Base-by-base conservation (phyloP, 1,140 invertebrate species). In the Stegodyphus mimosarum region DNA sequence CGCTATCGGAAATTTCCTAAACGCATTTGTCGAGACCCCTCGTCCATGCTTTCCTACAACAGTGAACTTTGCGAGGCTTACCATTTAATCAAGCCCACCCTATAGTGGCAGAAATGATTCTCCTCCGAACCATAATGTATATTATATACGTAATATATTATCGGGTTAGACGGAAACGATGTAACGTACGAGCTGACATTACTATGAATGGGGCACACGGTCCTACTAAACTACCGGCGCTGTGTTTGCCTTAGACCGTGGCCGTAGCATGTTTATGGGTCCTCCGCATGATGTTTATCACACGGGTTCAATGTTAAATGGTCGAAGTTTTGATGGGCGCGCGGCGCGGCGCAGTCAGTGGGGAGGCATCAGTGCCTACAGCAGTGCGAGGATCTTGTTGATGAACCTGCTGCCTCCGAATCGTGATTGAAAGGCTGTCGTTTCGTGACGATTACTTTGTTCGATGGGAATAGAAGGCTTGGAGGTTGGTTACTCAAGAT, bases 81-180 rank as follows among this genome's bases (percentile, higher is more conserved):
- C 17, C 77, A 80, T 80, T 80, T 80, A 80, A 80, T 80, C 77
- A 80, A 71, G 67, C 52, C 72, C 18, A 67, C 77, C 77, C 55
- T 55, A 63, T 48, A 49, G 11, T 80, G 77, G 71, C 77, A 80
- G 50, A 71, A 80, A 80, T 60, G 77, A 80, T 80, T 80, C 77
- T 6, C 67, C 77, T 70, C 64, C 77, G 77, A 80, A 80, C 77
- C 77, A 78, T 78, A 78, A 78, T 78, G 76, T 78, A 69, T 78
- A 80, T 80, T 71, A 80, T 80, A 71, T 80, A 63, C 18, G 67
- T 80, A 80, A 80, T 80, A 80, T 80, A 80, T 80, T 80, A 80
- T 60, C 52, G 77, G 76, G 51, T 78, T 78, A 78, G 76, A 78
- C 64, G 64, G 15, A 50, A 78, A 69, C 76, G 64, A 48, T 78